Percentiles rank a stretch among this genome's conserved stretches.
These are phyloP conservation scores for Dolichotis patagonum DNA, from an alignment of 2,113 vertebrate species.

Conservation along the genomic window DNA sequence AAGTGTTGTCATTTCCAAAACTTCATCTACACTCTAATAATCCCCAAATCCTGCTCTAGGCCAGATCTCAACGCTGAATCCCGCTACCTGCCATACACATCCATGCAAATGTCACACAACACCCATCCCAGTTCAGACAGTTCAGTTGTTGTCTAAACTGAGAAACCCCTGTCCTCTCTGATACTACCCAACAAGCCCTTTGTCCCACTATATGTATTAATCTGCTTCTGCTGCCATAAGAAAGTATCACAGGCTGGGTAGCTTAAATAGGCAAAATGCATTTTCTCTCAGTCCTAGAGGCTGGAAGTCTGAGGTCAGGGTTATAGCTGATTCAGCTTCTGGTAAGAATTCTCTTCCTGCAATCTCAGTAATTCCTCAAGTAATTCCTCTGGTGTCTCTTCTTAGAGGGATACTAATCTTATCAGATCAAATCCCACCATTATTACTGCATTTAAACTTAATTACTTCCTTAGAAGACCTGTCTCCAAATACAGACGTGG, in stretches of 20 bases:
- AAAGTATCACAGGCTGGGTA: neutral
- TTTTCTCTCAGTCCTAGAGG: neutral
- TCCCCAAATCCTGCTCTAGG: neutral
- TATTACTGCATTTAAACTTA: constrained; percentile 18
- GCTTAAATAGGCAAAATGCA: neutral
- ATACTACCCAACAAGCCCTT: neutral
- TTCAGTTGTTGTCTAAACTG: neutral
- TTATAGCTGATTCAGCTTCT: neutral
- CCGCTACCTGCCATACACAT: neutral
- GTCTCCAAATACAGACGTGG: neutral
- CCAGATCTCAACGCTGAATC: neutral
- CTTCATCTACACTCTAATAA: constrained; percentile 3
- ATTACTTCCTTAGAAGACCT: neutral
- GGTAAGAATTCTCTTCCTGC: neutral
- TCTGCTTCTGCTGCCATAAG: neutral
- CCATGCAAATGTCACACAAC: neutral
- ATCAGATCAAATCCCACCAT: neutral
- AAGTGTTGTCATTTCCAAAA: constrained; percentile 9
- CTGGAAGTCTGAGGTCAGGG: neutral
- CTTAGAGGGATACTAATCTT: neutral
- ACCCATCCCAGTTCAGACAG: neutral
- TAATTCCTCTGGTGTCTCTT: neutral
- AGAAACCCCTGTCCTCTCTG: neutral
- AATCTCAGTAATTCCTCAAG: neutral
- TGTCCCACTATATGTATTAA: neutral